Evolutionary conservation across 1,140 invertebrate genomes (phyloP), one percentile per base, ranked within the genome.

Genomic region (Drosophila rufa): DNA sequence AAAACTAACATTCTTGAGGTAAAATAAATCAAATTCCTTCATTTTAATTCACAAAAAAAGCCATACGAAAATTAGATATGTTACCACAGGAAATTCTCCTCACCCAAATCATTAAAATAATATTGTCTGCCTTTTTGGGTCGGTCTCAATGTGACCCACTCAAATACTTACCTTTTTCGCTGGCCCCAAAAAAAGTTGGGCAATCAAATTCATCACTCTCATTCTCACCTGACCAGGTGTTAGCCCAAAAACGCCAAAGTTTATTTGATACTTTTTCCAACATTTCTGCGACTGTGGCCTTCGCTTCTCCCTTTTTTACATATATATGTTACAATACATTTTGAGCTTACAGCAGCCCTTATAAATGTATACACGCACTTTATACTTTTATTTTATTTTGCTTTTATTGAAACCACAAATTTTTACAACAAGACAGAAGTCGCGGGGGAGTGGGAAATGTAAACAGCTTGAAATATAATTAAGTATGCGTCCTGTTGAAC

Each of bases 391-490:
- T 55, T 47, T 67, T 59, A 15, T 55, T 43, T 55, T 68, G n/a
- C 48, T 36, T 46, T 64, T 69, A 81, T 71, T 73, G 68, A 80
- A 87, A 84, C 80, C 84, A 64, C 84, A 89, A 74, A 78, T 69
- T 71, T 56, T 68, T 66, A 56, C 68, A 74, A 60, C 71, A 69
- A 51, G 43, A 46, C 40, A 60, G 6, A 42, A 25, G 19, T 6
- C 33, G 17, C 19, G n/a, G 75, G 43, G 27, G 53, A 25, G 19
- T 15, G 19, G 36, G 15, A n/a, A 74, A 68, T 66, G 67, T 78
- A 80, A 89, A 86, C 75, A 86, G 79, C 76, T 55, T 73, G 69
- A 78, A 83, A 80, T 80, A 89, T 84, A 89, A 87, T 87, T 87
- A 89, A 84, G 84, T 81, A 89, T 87, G 59, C 84, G 84, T 55